phyloP scores from a whole-genome alignment of 1,140 invertebrate genomes.

The Ganaspis sp. region DNA sequence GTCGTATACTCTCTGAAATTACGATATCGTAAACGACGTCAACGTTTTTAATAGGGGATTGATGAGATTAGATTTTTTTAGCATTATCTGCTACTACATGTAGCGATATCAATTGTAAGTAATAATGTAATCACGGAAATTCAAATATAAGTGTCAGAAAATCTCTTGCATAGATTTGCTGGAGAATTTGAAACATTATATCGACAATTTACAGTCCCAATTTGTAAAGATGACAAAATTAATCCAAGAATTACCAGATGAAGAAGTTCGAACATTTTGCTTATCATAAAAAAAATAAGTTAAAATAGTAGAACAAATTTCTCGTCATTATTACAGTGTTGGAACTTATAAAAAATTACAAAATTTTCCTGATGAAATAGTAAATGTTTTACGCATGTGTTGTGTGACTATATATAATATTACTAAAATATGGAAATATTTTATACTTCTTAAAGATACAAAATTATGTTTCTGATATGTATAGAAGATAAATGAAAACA shows the following conservation, averaged over 20 bases:
- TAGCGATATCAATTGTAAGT: slow-evolving; percentile 38
- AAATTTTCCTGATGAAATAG: slow-evolving; percentile 18
- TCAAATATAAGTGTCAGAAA: slow-evolving; percentile 31
- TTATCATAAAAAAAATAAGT: slow-evolving; percentile 46
- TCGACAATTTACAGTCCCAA: slow-evolving; percentile 38
- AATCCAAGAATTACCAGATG: slow-evolving; percentile 40
- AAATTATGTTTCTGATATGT: slow-evolving; percentile 40
- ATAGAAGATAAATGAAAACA: slow-evolving; percentile 32
- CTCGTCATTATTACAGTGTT: slow-evolving; percentile 42
- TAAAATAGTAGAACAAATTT: slow-evolving; percentile 45
- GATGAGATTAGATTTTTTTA: slow-evolving; percentile 45
- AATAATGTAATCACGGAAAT: not conserved
- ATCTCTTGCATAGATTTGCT: slow-evolving; percentile 48
- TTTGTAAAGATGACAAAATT: slow-evolving; percentile 41
- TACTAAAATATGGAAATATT: slow-evolving; percentile 35
- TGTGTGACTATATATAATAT: not conserved
- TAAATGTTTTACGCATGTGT: not conserved
- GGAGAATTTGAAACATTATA: slow-evolving; percentile 47
- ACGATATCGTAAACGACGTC: no score
- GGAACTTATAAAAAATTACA: slow-evolving; percentile 39
- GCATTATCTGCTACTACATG: slow-evolving; percentile 40
- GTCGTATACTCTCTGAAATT: no score
- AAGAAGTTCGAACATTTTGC: slow-evolving; percentile 40
- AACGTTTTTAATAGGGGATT: no score
- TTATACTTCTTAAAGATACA: slow-evolving; percentile 40